Base-by-base conservation (phyloP, 1,140 invertebrate species). In the Berghia stephanieae region DNA sequence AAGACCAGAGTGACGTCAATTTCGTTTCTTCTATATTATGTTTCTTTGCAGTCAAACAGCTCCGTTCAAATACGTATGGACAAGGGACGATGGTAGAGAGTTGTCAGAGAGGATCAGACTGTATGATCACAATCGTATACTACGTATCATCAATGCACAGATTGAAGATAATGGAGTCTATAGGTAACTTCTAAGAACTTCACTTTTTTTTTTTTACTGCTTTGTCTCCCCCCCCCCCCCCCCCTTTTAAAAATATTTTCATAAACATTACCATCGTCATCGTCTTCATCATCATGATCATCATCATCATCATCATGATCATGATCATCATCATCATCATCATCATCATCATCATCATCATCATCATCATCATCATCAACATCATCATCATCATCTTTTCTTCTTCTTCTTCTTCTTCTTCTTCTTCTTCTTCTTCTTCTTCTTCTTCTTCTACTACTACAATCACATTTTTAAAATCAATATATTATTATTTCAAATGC, bases 101-200 rank as follows among this genome's bases (percentile, higher is more conserved):
- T 89, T 98, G 57, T 96, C 97, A 18, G 92, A 92, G 82, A 92
- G 92, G 80, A 91, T 94, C 0, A 91, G 91, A 60, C 89, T 93
- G 0, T 91, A 91, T 57, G 97, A 93, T 89, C 96, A 93, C 86
- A 95, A 96, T 85, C 91, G 97, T 44, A 94, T 98, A 31, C 88
- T 99, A 16, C 93, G 94, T 27, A 94, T 99, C 80, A 94, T 93
- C n/a, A 92, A 93, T 83, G 95, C 96, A 0, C 92, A 93, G 63
- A 93, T 98, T 4, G 96, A 97, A 89, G 97, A 99, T 91, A 94
- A 96, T 89, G 97, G 84, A 67, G 80, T 82, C 36, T 83, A 84
- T n/a, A 82, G 71, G 95, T 95, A n/a, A n/a, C n/a, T n/a, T n/a
- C n/a, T n/a, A n/a, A n/a, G n/a, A n/a, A n/a, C n/a, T n/a, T n/a